Evolutionary conservation across 2,797 vertebrate genomes (phyloP).

Genomic region (Octomys mimax): DNA sequence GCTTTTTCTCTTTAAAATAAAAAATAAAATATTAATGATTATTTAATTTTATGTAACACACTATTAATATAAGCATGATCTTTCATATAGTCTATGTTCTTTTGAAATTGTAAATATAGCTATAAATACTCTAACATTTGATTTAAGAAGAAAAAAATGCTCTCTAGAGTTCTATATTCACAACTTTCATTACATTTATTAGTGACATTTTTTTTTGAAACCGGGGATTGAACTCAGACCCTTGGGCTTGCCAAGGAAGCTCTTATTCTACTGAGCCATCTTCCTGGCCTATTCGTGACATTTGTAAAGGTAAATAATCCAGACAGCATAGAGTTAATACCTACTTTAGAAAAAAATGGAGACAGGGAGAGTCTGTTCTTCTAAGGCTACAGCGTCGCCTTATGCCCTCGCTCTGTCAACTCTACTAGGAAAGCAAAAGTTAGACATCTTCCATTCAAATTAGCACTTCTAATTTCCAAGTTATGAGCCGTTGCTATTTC

Average conservation of each 20-base stretch:
- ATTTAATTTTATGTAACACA: background rate
- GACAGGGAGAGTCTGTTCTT: background rate
- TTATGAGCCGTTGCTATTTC: background rate
- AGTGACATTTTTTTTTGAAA: no score
- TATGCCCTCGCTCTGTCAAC: background rate
- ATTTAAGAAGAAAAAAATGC: background rate
- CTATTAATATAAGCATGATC: background rate
- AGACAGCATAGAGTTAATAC: background rate
- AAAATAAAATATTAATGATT: background rate
- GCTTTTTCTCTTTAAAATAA: no score
- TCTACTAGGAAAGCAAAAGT: background rate
- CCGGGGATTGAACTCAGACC: no score
- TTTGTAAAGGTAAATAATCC: background rate
- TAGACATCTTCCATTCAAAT: constrained; percentile 16
- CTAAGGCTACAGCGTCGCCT: background rate
- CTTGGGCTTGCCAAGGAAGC: no score
- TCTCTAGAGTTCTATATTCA: background rate
- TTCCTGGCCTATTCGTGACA: background rate
- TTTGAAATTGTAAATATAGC: constrained; percentile 23
- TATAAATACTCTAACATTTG: background rate
- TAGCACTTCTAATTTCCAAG: background rate
- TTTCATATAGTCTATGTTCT: background rate
- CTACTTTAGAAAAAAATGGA: background rate
- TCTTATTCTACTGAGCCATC: no score
- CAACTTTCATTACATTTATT: background rate